phyloP scores from a whole-genome alignment of 2,113 vertebrate species.

The Anoplopoma fimbria region DNA sequence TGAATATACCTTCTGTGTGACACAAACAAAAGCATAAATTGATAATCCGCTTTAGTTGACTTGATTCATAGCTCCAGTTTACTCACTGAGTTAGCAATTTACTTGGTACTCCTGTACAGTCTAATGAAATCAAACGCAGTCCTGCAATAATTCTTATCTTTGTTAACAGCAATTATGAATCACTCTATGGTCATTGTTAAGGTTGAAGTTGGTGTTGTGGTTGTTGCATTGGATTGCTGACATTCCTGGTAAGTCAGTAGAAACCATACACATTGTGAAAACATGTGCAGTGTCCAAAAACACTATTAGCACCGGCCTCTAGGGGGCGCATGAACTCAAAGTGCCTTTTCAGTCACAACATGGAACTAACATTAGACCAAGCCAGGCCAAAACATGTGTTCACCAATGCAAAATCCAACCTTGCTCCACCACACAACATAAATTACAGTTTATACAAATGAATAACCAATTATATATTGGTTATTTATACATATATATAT shows the following conservation, averaged over 20 bases:
- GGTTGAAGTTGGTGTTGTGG: background rate
- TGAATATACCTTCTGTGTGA: background rate
- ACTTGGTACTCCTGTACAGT: background rate
- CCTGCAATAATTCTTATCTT: slow-evolving; percentile 9
- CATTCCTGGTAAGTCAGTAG: background rate
- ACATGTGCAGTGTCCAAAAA: background rate
- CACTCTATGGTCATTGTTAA: background rate
- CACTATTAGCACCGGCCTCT: background rate
- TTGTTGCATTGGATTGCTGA: background rate
- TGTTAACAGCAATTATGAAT: background rate
- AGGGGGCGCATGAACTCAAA: background rate
- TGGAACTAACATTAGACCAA: background rate
- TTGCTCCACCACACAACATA: background rate
- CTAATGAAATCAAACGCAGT: background rate
- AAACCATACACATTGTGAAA: background rate
- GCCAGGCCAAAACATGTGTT: background rate
- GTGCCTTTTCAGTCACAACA: background rate
- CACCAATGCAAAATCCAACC: background rate
- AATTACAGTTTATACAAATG: background rate
- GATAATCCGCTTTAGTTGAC: background rate
- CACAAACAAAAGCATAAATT: background rate
- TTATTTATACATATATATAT: background rate
- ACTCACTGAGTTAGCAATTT: background rate
- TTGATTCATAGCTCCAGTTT: background rate
- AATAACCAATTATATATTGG: too few relatives aligned